Conservation (phyloP, 2,888 invertebrate species). For the Nephrotoma flavescens region DNA sequence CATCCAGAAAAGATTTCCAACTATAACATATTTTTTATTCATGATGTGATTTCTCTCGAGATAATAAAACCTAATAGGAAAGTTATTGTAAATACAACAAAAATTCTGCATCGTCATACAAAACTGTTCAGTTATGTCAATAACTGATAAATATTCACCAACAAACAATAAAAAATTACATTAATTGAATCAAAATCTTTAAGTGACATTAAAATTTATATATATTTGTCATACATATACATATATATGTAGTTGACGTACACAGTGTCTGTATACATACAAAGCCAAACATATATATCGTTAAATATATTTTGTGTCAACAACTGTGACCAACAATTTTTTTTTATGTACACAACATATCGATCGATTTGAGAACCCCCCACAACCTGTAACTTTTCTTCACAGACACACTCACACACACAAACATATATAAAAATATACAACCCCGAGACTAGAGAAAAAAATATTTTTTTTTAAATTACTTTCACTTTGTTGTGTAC, state of each 20-base stretch:
- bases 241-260: not conserved
- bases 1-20: not conserved
- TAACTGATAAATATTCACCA: not conserved
- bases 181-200: not conserved
- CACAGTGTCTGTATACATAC: not conserved
- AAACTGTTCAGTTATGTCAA: not conserved
- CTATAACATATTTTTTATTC: not conserved
- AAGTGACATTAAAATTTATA: not conserved
- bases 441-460: not conserved
- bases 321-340: not conserved
- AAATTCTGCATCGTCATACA: not conserved
- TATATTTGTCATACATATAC: not conserved
- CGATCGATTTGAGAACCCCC: not conserved
- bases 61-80: not conserved
- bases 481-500: not conserved
- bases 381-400: not conserved
- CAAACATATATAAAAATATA: not conserved
- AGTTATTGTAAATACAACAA: not conserved
- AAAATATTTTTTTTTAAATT: not conserved
- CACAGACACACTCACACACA: not conserved
- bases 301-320: not conserved
- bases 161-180: not conserved
- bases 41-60: not conserved
- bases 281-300: too few relatives aligned
- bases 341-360: not conserved